Base-by-base conservation (phyloP, 2,113 vertebrate genomes). In the Channa maculata region DNA sequence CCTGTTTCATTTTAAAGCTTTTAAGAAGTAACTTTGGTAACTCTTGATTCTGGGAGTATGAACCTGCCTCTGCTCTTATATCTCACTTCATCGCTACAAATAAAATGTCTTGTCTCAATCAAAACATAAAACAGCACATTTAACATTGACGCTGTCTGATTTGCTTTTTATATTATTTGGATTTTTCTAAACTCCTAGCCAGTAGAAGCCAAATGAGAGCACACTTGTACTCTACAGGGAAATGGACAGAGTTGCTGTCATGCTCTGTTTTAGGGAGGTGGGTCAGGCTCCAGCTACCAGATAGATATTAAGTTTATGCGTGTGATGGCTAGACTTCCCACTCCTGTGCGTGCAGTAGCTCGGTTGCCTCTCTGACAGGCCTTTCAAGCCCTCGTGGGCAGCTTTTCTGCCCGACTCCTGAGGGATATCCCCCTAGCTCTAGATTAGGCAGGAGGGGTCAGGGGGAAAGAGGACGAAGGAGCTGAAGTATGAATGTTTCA, bases 261-360 rank as follows among this genome's bases (percentile, higher is more conserved):
- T 34, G 36, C 45, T 74, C 57, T 53, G 36, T 53, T 81, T 63
- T 51, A 13, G 34, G 24, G 8, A 63, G 48, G 38, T 36, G 71
- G 68, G 61, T 80, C 60, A 52, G 58, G 58, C 54, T 61, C 49
- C 41, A 69, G 59, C 68, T 65, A 63, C 15, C 58, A 72, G 33
- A 14, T 33, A 36, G 37, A 53, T 54, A 14, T 63, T 59, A 45
- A 24, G 54, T 33, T 11, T 37, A 24, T 77, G 36, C 53, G n/a
- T 59, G 58, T 45, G 0, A 48, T 51, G 71, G 67, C 80, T 66
- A 59, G 49, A 69, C 44, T 44, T 52, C 54, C 2, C 72, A 63
- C 72, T 82, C 38, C 38, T 78, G 78, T 91, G 84, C 86, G 78
- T 91, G 87, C 83, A 14, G 77, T 14, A 55, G 58, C n/a, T 54